Conservation (phyloP, 2,888 invertebrate species). For the Troides aeacus region DNA sequence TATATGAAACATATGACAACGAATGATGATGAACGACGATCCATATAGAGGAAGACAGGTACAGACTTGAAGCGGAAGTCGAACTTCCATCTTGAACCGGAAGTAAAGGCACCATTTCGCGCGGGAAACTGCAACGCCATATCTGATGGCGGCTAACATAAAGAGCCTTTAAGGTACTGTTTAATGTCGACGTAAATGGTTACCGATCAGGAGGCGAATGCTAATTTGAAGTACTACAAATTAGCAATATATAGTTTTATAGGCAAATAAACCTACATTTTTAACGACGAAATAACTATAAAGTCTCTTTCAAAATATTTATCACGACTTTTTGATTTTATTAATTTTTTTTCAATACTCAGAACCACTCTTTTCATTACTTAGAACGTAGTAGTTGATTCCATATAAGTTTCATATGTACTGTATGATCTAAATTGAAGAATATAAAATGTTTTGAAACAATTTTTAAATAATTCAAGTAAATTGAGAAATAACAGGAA, state of each 20-base stretch:
- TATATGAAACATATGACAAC: conserved; percentile 25
- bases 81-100: conserved; percentile 35
- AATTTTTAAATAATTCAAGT: too few species aligned
- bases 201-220: conserved; percentile 7
- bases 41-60: conserved; percentile 31
- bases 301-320: too few species aligned
- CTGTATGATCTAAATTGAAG: too few species aligned
- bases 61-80: conserved; percentile 33
- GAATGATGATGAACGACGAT: conserved; percentile 28
- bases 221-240: conserved; percentile 7
- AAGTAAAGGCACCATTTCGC: conserved; percentile 31
- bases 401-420: too few species aligned
- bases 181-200: conserved; percentile 9
- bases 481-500: too few species aligned
- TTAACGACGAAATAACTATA: too few species aligned
- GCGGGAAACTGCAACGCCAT: conserved; percentile 37
- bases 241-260: neutral
- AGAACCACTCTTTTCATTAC: too few species aligned
- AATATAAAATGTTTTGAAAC: too few species aligned
- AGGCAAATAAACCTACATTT: neutral
- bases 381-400: too few species aligned
- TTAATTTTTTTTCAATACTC: too few species aligned
- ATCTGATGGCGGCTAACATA: conserved; percentile 30
- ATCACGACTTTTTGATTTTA: too few species aligned
- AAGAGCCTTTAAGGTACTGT: conserved; percentile 22